These are phyloP conservation scores for Polydrusus cervinus DNA, from an alignment of 2,888 invertebrate species.

Conservation along the genomic window DNA sequence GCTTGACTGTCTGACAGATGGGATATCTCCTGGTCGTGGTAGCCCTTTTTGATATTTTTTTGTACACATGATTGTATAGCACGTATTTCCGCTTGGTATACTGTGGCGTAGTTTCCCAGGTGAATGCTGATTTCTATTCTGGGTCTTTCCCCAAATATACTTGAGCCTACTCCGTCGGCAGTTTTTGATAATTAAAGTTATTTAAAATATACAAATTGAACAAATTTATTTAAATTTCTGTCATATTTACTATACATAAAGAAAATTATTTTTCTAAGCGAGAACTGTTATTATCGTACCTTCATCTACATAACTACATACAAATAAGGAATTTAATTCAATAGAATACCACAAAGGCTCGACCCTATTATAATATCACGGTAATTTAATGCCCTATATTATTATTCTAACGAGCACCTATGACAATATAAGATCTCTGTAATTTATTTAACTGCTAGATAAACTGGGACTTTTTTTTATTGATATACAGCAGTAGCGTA, in stretches of 20 bases:
- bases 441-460: slow-evolving; percentile 6
- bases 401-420: slow-evolving; percentile 24
- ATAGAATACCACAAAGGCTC: slow-evolving; percentile 28
- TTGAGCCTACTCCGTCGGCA: too few relatives aligned
- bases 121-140: too few relatives aligned
- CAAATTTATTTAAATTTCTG: not conserved
- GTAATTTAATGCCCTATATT: slow-evolving; percentile 25
- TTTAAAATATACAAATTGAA: too few relatives aligned
- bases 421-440: slow-evolving; percentile 1
- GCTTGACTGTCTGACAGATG: too few relatives aligned
- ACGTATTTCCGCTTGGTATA: too few relatives aligned
- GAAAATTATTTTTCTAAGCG: not conserved
- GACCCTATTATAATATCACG: slow-evolving; percentile 26
- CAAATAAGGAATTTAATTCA: slow-evolving; percentile 19
- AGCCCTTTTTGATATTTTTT: too few relatives aligned
- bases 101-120: too few relatives aligned
- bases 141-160: too few relatives aligned
- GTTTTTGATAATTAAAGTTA: too few relatives aligned
- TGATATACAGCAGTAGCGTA: not conserved
- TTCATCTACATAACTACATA: slow-evolving; percentile 15
- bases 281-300: slow-evolving; percentile 2
- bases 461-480: not conserved
- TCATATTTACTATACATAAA: not conserved
- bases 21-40: too few relatives aligned
- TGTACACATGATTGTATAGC: too few relatives aligned